These are phyloP conservation scores for Pachyuromys duprasi DNA, from an alignment of 2,797 vertebrate genomes.

Conservation along the genomic window DNA sequence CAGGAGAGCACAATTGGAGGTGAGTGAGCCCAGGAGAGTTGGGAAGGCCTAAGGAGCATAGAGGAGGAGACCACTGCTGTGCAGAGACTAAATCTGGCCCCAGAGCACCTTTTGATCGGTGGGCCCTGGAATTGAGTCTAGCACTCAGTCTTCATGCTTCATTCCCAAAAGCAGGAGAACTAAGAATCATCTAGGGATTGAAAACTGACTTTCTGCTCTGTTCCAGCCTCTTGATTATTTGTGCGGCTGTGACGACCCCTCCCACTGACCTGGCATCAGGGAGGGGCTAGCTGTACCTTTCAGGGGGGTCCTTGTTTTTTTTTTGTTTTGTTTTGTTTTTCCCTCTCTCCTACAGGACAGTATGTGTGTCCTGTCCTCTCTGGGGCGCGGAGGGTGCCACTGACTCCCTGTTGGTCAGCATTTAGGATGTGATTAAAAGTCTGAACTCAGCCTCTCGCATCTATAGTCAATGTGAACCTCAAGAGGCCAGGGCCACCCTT, in stretches of 20 bases:
- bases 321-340: no score
- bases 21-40: constrained; percentile 82
- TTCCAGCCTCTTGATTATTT: neutral
- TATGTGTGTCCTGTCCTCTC: neutral
- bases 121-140: neutral
- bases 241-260: neutral
- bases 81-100: neutral
- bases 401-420: constrained; percentile 39
- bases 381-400: neutral
- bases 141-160: neutral
- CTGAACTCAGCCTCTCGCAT: constrained; percentile 27
- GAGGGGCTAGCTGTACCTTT: neutral
- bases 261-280: neutral
- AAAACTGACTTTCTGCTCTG: neutral
- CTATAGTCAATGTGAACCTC: neutral
- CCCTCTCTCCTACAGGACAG: neutral
- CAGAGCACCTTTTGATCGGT: neutral
- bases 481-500: neutral
- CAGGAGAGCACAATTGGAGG: constrained; percentile 99
- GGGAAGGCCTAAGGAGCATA: neutral
- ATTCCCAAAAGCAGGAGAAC: neutral
- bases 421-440: constrained; percentile 39
- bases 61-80: neutral
- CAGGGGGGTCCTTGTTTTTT: neutral
- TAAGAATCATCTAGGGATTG: neutral